These are phyloP conservation scores for Tetraodon nigroviridis DNA, from an alignment of 2,113 vertebrate genomes.

Conservation along the genomic window DNA sequence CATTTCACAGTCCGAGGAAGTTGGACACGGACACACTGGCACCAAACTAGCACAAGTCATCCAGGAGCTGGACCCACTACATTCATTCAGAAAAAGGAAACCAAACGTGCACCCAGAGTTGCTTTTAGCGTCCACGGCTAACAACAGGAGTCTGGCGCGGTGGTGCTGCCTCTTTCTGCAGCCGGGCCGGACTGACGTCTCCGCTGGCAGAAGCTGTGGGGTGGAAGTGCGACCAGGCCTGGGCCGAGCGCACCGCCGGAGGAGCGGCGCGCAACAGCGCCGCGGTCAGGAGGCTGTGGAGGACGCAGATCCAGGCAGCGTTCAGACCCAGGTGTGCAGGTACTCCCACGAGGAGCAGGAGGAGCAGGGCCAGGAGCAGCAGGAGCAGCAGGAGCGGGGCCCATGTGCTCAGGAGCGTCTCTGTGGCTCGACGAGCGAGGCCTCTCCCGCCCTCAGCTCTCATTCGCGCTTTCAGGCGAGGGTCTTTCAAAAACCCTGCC, in stretches of 20 bases:
- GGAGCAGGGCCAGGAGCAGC: slow-evolving; percentile 63
- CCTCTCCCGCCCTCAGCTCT: slow-evolving; percentile 22
- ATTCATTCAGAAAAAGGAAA: too few relatives aligned
- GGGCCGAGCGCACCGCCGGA: slow-evolving; percentile 31
- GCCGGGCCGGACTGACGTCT: slow-evolving; percentile 77
- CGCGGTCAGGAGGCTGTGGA: slow-evolving; percentile 83
- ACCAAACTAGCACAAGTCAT: too few relatives aligned
- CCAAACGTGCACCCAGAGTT: not conserved
- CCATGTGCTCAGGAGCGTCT: slow-evolving; percentile 80
- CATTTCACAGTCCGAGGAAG: too few relatives aligned
- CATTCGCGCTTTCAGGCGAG: not conserved
- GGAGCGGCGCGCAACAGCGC: slow-evolving; percentile 68
- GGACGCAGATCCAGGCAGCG: slow-evolving; percentile 80
- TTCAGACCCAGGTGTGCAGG: slow-evolving; percentile 83
- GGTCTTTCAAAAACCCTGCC: not conserved
- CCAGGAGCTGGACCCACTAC: too few relatives aligned
- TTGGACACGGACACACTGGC: too few relatives aligned
- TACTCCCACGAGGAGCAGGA: slow-evolving; percentile 68
- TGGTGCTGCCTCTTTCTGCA: slow-evolving; percentile 15
- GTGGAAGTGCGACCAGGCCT: slow-evolving; percentile 44
- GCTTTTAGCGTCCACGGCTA: not conserved
- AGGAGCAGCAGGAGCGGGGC: slow-evolving; percentile 74
- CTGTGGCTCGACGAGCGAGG: slow-evolving; percentile 62
- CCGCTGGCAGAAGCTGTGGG: slow-evolving; percentile 83
- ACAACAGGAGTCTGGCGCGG: not conserved